Base-by-base conservation (phyloP, 2,888 invertebrate genomes). In the Gymnoscelis rufifasciata region DNA sequence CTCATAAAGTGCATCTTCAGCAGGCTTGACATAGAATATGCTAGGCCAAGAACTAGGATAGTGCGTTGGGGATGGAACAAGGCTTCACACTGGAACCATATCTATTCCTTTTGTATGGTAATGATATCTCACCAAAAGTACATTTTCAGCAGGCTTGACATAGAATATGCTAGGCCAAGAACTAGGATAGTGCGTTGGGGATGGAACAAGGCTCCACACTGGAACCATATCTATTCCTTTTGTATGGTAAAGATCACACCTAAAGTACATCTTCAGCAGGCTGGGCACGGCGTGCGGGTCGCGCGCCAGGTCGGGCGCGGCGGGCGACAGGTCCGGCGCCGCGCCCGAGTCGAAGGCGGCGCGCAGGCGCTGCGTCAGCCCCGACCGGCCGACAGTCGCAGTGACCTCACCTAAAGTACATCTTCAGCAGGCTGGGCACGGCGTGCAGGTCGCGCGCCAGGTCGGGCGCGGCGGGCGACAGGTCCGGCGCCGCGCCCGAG, bases 401-500 rank as follows among this genome's bases (percentile, higher is more conserved):
- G 6, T 26, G 6, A 26, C 8, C 2, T 42, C 53, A 52, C 54
- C 90, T 76, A 75, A 97, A 97, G n/a, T n/a, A n/a, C n/a, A n/a
- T n/a, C n/a, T n/a, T n/a, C n/a, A n/a, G n/a, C n/a, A 96, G 94
- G 54, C 52, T 93, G 92, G 45, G 95, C 83, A 51, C 84, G 82
- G 81, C 78, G 89, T 1, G 23, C 11, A 38, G 0, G n/a, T n/a
- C n/a, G n/a, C n/a, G n/a, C n/a, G n/a, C n/a, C 59, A 97, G 90
- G 72, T 95, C 94, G 6, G 97, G 97, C 38, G 95, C 92, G 14
- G 92, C 87, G 68, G 96, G 68, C 97, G 96, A 86, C 99, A 99
- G 88, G 83, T 98, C 99, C 96, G 98, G 97, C 39, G 98, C 97
- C 23, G 97, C 97, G 84, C 99, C 99, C 46, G 98, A 97, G 79